phyloP scores from a whole-genome alignment of 2,888 invertebrate genomes.

The Girardia tigrina region DNA sequence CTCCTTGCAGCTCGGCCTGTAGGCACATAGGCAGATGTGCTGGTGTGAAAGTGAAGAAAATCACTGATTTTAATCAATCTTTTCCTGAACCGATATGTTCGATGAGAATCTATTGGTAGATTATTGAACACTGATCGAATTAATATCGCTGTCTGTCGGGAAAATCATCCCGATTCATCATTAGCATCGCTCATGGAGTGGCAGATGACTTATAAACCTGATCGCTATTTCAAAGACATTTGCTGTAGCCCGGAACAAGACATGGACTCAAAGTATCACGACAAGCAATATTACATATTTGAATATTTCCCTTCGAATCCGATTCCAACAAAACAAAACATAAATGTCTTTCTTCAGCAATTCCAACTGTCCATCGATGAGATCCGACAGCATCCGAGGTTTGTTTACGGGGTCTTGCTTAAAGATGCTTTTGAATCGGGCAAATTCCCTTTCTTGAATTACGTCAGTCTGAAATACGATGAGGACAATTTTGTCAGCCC shows the following conservation, averaged over 20 bases:
- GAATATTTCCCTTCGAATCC: background rate
- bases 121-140: no score
- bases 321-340: background rate
- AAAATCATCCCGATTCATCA: no score
- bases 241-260: background rate
- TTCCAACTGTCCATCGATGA: background rate
- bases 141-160: no score
- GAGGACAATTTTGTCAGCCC: constrained; percentile 10
- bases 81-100: no score
- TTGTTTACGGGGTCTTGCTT: background rate
- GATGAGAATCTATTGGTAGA: no score
- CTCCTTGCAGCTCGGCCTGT: no score
- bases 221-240: constrained; percentile 4
- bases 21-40: no score
- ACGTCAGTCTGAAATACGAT: background rate
- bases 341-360: background rate
- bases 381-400: background rate
- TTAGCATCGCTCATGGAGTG: no score
- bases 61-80: no score
- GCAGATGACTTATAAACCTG: constrained; percentile 14
- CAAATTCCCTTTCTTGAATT: background rate
- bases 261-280: background rate
- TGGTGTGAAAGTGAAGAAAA: no score
- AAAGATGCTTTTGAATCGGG: constrained; percentile 4
- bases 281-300: background rate